Base-by-base conservation (phyloP, 2,888 invertebrate genomes). In the Heliconius aoede region DNA sequence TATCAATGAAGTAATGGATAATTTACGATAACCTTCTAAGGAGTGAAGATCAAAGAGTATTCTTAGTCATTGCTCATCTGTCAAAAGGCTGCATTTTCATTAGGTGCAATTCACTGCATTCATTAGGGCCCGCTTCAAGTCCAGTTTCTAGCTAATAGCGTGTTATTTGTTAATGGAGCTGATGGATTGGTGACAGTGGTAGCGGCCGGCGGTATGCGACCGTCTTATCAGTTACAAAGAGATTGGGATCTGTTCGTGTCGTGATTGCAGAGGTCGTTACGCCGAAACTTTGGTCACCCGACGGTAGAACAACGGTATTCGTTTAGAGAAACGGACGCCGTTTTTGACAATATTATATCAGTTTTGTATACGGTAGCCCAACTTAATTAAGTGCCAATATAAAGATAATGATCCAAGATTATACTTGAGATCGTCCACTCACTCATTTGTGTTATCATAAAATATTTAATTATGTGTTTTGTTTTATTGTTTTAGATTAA, bases 281-380 rank as follows among this genome's bases (percentile, higher is more conserved):
- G 88, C 87, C 86, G 84, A 85, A 85, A 81, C 80, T 79, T 72
- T 78, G 79, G 76, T 76, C 79, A 76, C 80, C 78, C 78, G 79
- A 74, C 80, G 80, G 80, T 83, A 83, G 82, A 81, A 75, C 89
- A 90, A 90, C 90, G 89, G 90, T 89, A 89, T 81, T 82, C 81
- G 80, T 74, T 72, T 83, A 84, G 84, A 83, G 81, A 82, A 81
- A 78, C 77, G 76, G 60, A 72, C 76, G 72, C 77, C n/a, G 65
- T 74, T 78, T 78, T 76, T 72, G 73, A 74, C 75, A 74, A 84
- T 85, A 84, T 83, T 84, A 84, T 86, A 76, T 77, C 64, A 74
- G 72, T 85, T 86, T 85, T 86, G 87, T 85, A 84, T 83, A 82
- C 84, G 71, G 78, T 78, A 80, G 80, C 80, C 65, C 40, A 26